Percentiles rank a stretch among this genome's conserved stretches.
Conservation (phyloP, 2,888 invertebrate species). For the Pyrrhosoma nymphula region DNA sequence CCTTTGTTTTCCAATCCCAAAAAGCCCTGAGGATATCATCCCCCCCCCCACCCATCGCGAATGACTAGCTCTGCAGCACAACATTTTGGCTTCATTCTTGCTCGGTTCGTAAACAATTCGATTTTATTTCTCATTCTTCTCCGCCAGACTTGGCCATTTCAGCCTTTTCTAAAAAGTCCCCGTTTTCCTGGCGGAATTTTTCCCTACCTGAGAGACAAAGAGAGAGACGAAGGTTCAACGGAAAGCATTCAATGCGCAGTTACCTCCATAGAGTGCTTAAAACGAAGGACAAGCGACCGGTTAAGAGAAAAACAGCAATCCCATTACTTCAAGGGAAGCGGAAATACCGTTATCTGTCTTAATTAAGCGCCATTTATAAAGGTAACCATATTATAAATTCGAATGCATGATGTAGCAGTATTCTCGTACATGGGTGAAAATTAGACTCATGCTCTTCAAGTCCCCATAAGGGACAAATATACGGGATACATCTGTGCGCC, state of each 20-base stretch:
- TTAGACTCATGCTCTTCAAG: too few species aligned
- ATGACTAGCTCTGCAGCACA: neutral
- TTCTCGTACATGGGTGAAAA: neutral
- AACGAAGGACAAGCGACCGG: constrained; percentile 1
- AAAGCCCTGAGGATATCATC: neutral
- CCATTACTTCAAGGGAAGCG: neutral
- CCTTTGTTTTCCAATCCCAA: neutral
- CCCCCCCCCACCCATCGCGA: too few species aligned
- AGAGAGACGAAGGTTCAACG: neutral
- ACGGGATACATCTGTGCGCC: too few species aligned
- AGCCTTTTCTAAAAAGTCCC: neutral
- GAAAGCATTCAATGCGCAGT: neutral
- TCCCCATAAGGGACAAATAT: too few species aligned
- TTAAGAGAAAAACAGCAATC: neutral
- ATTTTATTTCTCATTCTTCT: constrained; percentile 28
- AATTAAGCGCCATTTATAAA: neutral
- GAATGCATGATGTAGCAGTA: constrained; percentile 4
- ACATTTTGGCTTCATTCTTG: neutral
- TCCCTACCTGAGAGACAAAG: neutral
- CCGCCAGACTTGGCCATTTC: neutral
- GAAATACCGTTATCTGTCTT: constrained; percentile 2
- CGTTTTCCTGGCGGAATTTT: neutral
- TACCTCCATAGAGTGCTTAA: neutral
- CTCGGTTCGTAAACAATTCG: neutral
- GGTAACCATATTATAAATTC: neutral